Percentiles rank a stretch among this genome's conserved stretches.
Evolutionary conservation across 64 coral and sea anemone genomes (phyloP).

Genomic region (Pocillopora damicornis): DNA sequence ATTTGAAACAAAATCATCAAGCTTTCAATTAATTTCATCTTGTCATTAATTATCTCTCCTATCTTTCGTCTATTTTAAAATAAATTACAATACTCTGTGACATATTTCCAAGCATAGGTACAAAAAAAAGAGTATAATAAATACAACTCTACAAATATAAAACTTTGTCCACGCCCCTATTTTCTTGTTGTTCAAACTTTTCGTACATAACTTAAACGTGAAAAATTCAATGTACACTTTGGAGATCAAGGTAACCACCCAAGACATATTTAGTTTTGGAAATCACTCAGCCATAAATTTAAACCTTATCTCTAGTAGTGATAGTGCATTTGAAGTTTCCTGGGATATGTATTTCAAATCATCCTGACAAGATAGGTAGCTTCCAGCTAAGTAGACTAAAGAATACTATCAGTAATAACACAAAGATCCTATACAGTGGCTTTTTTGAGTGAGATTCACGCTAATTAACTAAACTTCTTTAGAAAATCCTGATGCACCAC

Average conservation of each 20-base stretch:
- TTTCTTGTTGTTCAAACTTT: not conserved
- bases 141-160: not conserved
- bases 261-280: not conserved
- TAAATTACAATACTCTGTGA: not conserved
- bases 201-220: not conserved
- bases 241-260: too few relatives aligned
- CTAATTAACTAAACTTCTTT: too few relatives aligned
- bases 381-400: too few relatives aligned
- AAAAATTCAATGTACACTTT: not conserved
- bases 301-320: not conserved
- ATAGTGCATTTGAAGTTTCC: not conserved
- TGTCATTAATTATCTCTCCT: too few relatives aligned
- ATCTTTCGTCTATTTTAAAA: not conserved
- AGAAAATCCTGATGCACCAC: too few relatives aligned
- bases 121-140: slow-evolving; percentile 7
- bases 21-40: too few relatives aligned
- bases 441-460: too few relatives aligned
- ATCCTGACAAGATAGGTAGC: too few relatives aligned
- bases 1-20: too few relatives aligned
- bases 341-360: not conserved
- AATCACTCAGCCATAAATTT: not conserved
- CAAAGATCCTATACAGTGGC: too few relatives aligned
- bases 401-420: too few relatives aligned
- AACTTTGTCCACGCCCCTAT: not conserved
- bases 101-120: not conserved